Base-by-base conservation (phyloP, 2,113 vertebrate species). In the Rattus rattus region DNA sequence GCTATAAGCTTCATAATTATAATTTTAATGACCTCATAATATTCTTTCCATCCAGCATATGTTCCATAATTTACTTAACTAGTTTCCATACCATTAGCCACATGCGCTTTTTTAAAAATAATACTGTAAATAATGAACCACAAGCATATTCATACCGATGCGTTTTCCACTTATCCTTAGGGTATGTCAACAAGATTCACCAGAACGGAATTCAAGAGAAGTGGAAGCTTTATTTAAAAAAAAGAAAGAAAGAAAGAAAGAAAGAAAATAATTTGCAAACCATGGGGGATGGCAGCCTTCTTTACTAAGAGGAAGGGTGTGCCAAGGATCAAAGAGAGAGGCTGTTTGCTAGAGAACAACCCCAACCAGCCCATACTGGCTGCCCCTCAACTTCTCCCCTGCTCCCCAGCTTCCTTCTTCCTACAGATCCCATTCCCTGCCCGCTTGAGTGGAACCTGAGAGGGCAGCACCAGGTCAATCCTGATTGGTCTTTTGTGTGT, bases 41-140 rank as follows among this genome's bases (percentile, higher is more conserved):
- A 96, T 61, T 93, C 85, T 79, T 92, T 54, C 93, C 92, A 91
- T 86, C 70, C 87, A 96, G 77, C 91, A 95, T 94, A 91, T 93
- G 96, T 96, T 95, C 91, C 83, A 91, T 89, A 92, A 94, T 97
- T 95, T 91, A 92, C 93, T 94, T 91, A 96, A 95, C 85, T 91
- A 6, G 72, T 94, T 96, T 94, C 77, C 89, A 75, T 93, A 75
- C 86, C 79, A 7, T 96, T 96, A 92, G 65, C 89, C 91, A 95
- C 67, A 77, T 95, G 93, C 7, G 76, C 96, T 86, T 96, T 94
- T n/a, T 63, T 10, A 97, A 90, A 97, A 96, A 76, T 67, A 92
- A 85, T 85, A 89, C 72, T 94, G 76, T 94, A 96, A 97, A 96
- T 83, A 95, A 52, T 84, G 75, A 56, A 26, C 75, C 13, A 3